Percentiles rank a stretch among this genome's conserved stretches.
Conservation (phyloP, 1,140 invertebrate species). For the Drosophila oshimai region DNA sequence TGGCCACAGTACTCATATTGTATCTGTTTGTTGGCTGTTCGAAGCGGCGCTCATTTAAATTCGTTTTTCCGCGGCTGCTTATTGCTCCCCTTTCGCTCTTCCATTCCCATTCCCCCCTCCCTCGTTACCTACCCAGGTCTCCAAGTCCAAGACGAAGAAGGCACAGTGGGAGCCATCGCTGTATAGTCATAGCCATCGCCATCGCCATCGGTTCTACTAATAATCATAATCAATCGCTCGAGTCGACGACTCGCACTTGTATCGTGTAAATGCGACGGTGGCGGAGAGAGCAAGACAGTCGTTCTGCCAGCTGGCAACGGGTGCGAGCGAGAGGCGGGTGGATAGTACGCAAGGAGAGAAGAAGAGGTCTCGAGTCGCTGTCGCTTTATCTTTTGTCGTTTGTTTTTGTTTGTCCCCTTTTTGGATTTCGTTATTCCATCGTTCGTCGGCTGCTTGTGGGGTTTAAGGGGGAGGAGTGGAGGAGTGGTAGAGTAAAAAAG, state of each 20-base stretch:
- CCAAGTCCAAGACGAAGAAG: slow-evolving; percentile 47
- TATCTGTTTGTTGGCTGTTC: slow-evolving; percentile 6
- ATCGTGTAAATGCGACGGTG: slow-evolving; percentile 53
- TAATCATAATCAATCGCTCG: slow-evolving; percentile 79
- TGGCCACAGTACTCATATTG: not conserved
- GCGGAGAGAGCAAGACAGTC: slow-evolving; percentile 4
- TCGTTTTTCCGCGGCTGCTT: slow-evolving; percentile 62
- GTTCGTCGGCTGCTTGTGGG: slow-evolving; percentile 1
- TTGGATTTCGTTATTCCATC: slow-evolving; percentile 24
- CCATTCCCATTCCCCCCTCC: slow-evolving; percentile 5
- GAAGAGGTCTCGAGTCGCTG: slow-evolving; percentile 46
- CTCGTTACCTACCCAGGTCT: not conserved
- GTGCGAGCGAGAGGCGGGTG: slow-evolving; percentile 29
- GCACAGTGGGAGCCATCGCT: slow-evolving; percentile 2
- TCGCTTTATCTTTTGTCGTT: slow-evolving; percentile 71
- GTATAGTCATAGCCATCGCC: slow-evolving; percentile 3
- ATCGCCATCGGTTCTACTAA: slow-evolving; percentile 57
- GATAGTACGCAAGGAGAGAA: slow-evolving; percentile 12
- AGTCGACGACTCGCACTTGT: slow-evolving; percentile 61
- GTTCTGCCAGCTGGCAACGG: not conserved
- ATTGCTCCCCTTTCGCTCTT: slow-evolving; percentile 30
- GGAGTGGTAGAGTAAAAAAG: slow-evolving; percentile 45
- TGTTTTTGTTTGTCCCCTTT: slow-evolving; percentile 65
- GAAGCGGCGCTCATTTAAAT: slow-evolving; percentile 64
- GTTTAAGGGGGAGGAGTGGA: not conserved